Evolutionary conservation across 1,140 invertebrate genomes (phyloP), one percentile per base, ranked within the genome.

Genomic region (Muscidifurax raptorellus): DNA sequence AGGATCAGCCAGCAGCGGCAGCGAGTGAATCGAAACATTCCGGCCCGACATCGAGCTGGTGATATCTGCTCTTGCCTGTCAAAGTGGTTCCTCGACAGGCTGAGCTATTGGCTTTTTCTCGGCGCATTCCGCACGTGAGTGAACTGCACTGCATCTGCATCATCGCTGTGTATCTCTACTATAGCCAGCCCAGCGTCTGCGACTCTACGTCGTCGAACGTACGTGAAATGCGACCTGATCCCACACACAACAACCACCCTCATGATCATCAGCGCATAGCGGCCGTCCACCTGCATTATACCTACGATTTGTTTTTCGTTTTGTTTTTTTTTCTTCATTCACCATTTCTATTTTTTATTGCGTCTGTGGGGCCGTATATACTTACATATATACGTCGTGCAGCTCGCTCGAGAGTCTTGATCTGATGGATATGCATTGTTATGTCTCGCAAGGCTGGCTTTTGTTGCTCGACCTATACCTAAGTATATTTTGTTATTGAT

Each of bases 51-150:
- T 5, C 78, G 28, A 27, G 2, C 0, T 69, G 71, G 30, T 72
- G 44, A 36, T 66, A 81, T 77, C 76, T 76, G 72, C 52, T 80
- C 59, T 13, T 66, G 76, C 25, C 52, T 59, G 52, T 67, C 78
- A 32, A 52, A 80, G 71, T 80, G 77, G 69, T 32, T 80, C 2
- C 15, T 76, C 30, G 77, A 77, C 36, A 74, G 32, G 28, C 40
- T 75, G 44, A 80, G 52, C 52, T 7, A 44, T 67, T 80, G 83
- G 67, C 82, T 80, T 25, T 40, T 77, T 85, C 47, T 80, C 27
- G 59, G 40, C 83, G 40, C 36, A 36, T 47, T 81, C 28, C 79
- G 72, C 71, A 85, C 40, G 80, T 77, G 40, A 85, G 78, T 80
- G 9, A 52, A 59, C 25, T n/a, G 13, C 28, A 30, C 36, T 69